Evolutionary conservation across 2,888 invertebrate species (phyloP).

Genomic region (Galerucella pusilla): DNA sequence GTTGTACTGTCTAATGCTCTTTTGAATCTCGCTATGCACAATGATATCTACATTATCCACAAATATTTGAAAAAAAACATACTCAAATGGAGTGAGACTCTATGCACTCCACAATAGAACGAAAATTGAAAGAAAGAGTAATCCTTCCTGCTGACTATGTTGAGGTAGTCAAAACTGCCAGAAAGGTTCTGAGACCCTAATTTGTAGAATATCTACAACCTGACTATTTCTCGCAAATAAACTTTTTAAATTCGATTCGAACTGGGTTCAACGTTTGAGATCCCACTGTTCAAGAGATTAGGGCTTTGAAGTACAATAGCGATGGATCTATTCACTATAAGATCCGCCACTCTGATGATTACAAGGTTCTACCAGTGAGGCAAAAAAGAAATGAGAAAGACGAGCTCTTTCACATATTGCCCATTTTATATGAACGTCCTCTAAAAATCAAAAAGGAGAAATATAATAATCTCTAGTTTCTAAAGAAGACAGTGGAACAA

Average conservation of each 20-base stretch:
- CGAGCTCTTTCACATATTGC: slow-evolving; percentile 17
- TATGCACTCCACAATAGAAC: no score
- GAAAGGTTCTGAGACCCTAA: no score
- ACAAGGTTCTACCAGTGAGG: slow-evolving; percentile 21
- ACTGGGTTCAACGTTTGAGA: slow-evolving; percentile 29
- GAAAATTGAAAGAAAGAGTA: no score
- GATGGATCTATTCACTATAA: slow-evolving; percentile 40
- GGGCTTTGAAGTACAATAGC: slow-evolving; percentile 37
- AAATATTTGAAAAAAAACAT: no score
- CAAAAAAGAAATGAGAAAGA: slow-evolving; percentile 18
- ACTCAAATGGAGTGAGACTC: no score
- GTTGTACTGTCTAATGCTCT: background rate
- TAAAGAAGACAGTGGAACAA: slow-evolving; percentile 23
- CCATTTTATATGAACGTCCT: slow-evolving; percentile 18
- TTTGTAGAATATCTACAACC: slow-evolving; percentile 9
- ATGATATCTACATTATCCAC: no score
- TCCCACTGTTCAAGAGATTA: slow-evolving; percentile 38
- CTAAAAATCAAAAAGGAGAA: slow-evolving; percentile 24
- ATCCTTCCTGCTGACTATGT: no score
- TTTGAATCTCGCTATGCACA: no score
- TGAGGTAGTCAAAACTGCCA: no score
- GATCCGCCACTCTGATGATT: slow-evolving; percentile 29
- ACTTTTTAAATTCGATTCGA: slow-evolving; percentile 17
- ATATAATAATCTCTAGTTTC: slow-evolving; percentile 19
- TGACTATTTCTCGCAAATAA: slow-evolving; percentile 21